Percentiles rank a stretch among this genome's conserved stretches.
These are phyloP conservation scores for Actinemys pallida DNA, from an alignment of 2,113 vertebrate genomes.

Conservation along the genomic window DNA sequence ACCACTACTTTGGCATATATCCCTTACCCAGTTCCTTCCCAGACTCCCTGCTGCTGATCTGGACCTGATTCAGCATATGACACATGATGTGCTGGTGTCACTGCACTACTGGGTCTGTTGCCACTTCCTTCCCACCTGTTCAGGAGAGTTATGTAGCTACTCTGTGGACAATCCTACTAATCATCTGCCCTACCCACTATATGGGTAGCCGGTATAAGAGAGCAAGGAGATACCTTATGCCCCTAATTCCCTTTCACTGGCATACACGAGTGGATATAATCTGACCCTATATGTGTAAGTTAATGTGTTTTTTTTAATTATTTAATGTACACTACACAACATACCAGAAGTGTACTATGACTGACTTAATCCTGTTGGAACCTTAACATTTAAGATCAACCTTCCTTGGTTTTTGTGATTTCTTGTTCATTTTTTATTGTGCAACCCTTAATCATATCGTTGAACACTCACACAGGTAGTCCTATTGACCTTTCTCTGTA, in stretches of 20 bases:
- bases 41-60: not conserved
- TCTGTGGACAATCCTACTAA: not conserved
- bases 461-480: not conserved
- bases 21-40: not conserved
- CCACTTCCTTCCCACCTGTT: not conserved
- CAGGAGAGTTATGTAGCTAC: not conserved
- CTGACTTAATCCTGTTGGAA: not conserved
- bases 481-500: not conserved
- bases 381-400: not conserved
- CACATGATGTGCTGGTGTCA: not conserved
- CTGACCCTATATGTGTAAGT: not conserved
- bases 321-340: not conserved
- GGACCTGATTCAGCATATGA: not conserved
- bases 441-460: conserved; percentile 11
- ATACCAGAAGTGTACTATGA: not conserved
- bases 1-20: not conserved
- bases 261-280: not conserved
- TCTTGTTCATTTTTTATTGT: not conserved
- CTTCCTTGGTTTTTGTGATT: conserved; percentile 9
- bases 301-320: not conserved
- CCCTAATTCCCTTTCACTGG: not conserved
- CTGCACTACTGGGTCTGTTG: not conserved
- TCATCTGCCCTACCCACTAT: not conserved
- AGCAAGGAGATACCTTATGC: not conserved
- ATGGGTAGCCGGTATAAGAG: not conserved